Conservation (phyloP, 2,113 vertebrate genomes). For the Carassius carassius region DNA sequence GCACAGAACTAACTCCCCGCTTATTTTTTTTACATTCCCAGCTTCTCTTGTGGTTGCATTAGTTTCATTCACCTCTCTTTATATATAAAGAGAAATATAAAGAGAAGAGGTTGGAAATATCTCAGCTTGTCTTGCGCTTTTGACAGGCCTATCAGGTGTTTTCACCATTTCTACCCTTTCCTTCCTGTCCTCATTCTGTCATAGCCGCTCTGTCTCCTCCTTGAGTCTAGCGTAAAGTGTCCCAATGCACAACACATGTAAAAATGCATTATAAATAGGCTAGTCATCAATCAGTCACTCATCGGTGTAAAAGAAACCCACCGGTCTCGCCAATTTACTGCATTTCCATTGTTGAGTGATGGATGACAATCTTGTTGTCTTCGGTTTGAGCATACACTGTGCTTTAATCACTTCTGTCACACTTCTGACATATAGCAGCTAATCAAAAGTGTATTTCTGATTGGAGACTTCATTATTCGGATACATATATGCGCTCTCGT, state of each 20-base stretch:
- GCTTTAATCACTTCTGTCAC: constrained; percentile 57
- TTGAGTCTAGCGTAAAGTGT: constrained; percentile 77
- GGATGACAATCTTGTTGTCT: background rate
- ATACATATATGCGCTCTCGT: too few relatives aligned
- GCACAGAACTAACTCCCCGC: too few relatives aligned
- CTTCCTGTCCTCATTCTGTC: constrained; percentile 34
- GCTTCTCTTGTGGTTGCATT: too few relatives aligned
- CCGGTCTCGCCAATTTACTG: constrained; percentile 65
- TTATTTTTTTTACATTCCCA: too few relatives aligned
- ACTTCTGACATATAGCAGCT: too few relatives aligned
- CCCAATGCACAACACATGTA: constrained; percentile 79
- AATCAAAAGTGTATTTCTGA: too few relatives aligned
- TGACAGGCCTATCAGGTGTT: constrained; percentile 79
- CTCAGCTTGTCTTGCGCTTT: constrained; percentile 71
- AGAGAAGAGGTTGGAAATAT: constrained; percentile 57
- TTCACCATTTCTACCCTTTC: constrained; percentile 68
- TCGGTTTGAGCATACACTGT: background rate
- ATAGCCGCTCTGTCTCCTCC: constrained; percentile 63
- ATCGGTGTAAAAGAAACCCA: constrained; percentile 61
- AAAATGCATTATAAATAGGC: constrained; percentile 78
- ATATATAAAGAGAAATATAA: too few relatives aligned
- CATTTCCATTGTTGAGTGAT: constrained; percentile 58
- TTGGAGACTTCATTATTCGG: background rate
- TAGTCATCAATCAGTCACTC: constrained; percentile 78
- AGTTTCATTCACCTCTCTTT: too few relatives aligned